Conservation (phyloP, 2,888 invertebrate genomes). For the Eristalinus aeneus region DNA sequence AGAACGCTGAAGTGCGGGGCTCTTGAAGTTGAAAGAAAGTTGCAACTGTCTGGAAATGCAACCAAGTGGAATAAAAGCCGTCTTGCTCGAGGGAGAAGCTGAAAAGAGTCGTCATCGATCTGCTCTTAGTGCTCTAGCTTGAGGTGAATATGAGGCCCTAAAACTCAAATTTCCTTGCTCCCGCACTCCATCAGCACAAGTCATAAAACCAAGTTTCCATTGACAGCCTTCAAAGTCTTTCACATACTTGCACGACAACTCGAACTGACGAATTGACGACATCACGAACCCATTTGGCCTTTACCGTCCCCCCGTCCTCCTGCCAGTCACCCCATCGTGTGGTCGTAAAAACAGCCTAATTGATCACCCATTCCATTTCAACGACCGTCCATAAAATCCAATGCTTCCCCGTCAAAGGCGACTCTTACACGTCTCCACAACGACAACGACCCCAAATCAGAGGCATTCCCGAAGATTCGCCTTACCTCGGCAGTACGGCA, state of each 20-base stretch:
- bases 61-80: too few relatives aligned
- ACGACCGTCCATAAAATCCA: background rate
- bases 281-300: background rate
- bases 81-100: too few relatives aligned
- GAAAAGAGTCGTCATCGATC: too few relatives aligned
- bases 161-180: too few relatives aligned
- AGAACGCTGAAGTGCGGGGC: too few relatives aligned
- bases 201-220: background rate
- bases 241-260: background rate
- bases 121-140: too few relatives aligned
- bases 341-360: background rate
- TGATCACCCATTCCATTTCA: background rate
- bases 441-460: background rate
- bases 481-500: background rate
- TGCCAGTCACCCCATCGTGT: too few relatives aligned
- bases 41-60: too few relatives aligned
- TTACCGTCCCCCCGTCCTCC: background rate
- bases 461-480: background rate
- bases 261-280: background rate
- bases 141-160: too few relatives aligned
- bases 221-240: background rate
- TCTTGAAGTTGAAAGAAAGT: background rate
- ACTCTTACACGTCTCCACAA: too few relatives aligned
- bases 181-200: background rate
- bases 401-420: background rate